Conservation (phyloP, 2,888 invertebrate genomes). For the Eugnorisma glareosa region DNA sequence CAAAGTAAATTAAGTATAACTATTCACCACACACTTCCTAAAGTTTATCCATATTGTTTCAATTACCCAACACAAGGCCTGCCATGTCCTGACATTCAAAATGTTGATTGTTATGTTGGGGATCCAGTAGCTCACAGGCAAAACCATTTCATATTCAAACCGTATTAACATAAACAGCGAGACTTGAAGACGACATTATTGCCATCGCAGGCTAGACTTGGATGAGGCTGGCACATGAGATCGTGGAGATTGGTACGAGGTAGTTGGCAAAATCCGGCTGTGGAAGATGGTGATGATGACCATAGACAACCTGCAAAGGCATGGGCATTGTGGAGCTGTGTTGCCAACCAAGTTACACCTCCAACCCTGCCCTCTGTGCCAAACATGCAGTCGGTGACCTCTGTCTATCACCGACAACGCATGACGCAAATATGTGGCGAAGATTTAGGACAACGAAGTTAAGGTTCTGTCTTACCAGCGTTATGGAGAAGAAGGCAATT, state of each 20-base stretch:
- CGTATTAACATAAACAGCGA: background rate
- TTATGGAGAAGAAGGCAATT: too few species aligned
- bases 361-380: too few species aligned
- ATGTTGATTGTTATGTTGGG: constrained; percentile 18
- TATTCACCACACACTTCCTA: background rate
- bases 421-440: too few species aligned
- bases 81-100: constrained; percentile 24
- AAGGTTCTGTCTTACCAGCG: too few species aligned
- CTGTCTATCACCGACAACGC: too few species aligned
- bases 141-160: constrained; percentile 8
- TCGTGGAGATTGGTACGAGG: background rate
- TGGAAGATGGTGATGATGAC: too few species aligned
- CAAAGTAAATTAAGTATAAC: background rate
- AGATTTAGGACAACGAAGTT: too few species aligned
- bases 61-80: constrained; percentile 11
- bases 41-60: background rate
- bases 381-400: too few species aligned
- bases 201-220: background rate
- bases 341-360: too few species aligned
- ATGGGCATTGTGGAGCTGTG: too few species aligned
- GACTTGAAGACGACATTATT: background rate
- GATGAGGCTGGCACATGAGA: background rate
- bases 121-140: background rate
- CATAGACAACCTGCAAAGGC: too few species aligned
- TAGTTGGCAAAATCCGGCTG: background rate